Evolutionary conservation across 2,888 invertebrate species (phyloP).

Genomic region (Limnephilus rhombicus): DNA sequence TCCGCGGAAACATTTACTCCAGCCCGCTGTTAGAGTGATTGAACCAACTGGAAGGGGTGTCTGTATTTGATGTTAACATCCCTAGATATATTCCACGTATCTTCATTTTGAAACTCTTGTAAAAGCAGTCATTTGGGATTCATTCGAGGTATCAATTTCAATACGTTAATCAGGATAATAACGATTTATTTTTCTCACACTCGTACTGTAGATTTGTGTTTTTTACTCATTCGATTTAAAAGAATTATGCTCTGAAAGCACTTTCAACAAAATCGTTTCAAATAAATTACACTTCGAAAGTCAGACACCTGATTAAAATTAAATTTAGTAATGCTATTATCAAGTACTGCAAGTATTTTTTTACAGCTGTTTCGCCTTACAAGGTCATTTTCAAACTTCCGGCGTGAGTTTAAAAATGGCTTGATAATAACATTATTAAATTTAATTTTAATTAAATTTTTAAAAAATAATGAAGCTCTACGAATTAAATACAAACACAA

Average conservation of each 20-base stretch:
- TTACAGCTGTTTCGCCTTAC: too few relatives aligned
- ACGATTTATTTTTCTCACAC: background rate
- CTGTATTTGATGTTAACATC: conserved; percentile 43
- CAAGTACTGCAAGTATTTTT: too few relatives aligned
- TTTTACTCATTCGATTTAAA: background rate
- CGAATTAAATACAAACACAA: too few relatives aligned
- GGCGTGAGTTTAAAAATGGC: too few relatives aligned
- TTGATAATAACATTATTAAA: too few relatives aligned
- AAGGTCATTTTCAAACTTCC: too few relatives aligned
- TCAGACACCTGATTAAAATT: too few relatives aligned
- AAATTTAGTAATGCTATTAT: too few relatives aligned
- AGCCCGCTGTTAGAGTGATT: conserved; percentile 51
- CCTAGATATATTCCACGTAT: conserved; percentile 24
- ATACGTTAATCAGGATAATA: too few relatives aligned
- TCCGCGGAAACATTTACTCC: conserved; percentile 58
- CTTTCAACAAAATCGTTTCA: background rate
- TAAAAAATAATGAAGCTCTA: too few relatives aligned
- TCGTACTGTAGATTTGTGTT: background rate
- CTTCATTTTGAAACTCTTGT: background rate
- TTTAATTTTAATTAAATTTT: too few relatives aligned
- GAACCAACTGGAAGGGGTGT: conserved; percentile 41
- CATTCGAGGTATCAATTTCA: background rate
- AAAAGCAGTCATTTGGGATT: background rate
- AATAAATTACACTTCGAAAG: background rate
- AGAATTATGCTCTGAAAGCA: background rate